Percentiles rank a stretch among this genome's conserved stretches.
Evolutionary conservation across 2,888 invertebrate genomes (phyloP).

Genomic region (Strigamia maritima): DNA sequence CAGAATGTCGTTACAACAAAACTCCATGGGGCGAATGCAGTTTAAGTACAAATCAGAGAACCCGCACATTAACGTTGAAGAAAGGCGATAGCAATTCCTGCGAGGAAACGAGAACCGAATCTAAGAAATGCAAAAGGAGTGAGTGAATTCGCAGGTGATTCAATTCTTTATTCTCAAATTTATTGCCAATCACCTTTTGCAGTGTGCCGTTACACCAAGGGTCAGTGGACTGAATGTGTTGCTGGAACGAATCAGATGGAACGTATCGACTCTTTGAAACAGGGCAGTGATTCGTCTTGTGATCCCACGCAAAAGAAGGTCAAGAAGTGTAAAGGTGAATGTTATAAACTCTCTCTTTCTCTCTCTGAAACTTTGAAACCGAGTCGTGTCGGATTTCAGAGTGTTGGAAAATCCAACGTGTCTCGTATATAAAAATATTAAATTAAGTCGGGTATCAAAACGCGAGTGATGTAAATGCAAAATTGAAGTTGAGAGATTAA

Average conservation of each 20-base stretch:
- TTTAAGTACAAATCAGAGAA: constrained; percentile 74
- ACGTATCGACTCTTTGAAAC: constrained; percentile 48
- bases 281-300: constrained; percentile 49
- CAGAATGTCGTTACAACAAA: constrained; percentile 73
- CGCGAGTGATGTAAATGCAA: background rate
- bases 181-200: constrained; percentile 42
- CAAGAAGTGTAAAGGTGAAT: constrained; percentile 45
- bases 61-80: constrained; percentile 77
- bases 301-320: constrained; percentile 45
- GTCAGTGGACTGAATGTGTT: constrained; percentile 46
- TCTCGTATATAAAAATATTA: background rate
- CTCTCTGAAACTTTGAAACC: background rate
- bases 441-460: background rate
- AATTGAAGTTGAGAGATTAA: constrained; percentile 4
- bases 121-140: constrained; percentile 92
- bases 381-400: background rate
- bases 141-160: constrained; percentile 46
- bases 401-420: no score
- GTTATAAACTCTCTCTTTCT: background rate
- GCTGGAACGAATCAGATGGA: constrained; percentile 43
- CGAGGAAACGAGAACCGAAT: constrained; percentile 77
- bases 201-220: constrained; percentile 51
- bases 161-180: background rate
- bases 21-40: constrained; percentile 88
- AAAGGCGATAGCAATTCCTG: constrained; percentile 76